phyloP scores from a whole-genome alignment of 2,113 vertebrate species.

The Sus scrofa region T2T-Sscrofa CM000826.6:99415001-99415500 shows the following conservation, averaged over 20 bases:
- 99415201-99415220: slow-evolving; percentile 33
- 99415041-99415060: not conserved
- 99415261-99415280: not conserved
- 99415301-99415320: not conserved
- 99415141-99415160: not conserved
- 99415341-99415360: not conserved
- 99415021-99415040: slow-evolving; percentile 39
- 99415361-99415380: not conserved
- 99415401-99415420: not conserved
- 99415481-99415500: not conserved
- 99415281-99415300: not conserved
- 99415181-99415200: not conserved
- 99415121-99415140: not conserved
- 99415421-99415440: not conserved
- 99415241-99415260: not conserved
- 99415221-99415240: not conserved
- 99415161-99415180: not conserved
- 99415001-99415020: slow-evolving; percentile 45
- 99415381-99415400: not conserved
- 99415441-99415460: not conserved
- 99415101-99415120: not conserved
- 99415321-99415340: not conserved
- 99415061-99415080: not conserved
- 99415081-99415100: not conserved
- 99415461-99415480: not conserved